phyloP scores from a whole-genome alignment of 2,797 vertebrate species.

The Lepilemur septentrionalis region DNA sequence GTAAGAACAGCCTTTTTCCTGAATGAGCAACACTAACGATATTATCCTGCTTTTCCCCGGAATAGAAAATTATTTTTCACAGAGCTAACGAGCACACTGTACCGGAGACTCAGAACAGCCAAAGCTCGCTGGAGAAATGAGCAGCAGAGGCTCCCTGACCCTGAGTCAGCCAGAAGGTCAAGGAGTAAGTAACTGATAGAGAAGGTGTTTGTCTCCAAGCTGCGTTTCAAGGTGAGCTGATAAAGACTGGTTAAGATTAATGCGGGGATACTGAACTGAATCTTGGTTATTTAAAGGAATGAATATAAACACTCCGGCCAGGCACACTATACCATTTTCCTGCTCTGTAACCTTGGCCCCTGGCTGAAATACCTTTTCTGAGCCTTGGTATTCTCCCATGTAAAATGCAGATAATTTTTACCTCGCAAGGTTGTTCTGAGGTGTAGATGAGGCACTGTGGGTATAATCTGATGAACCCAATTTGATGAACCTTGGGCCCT shows the following conservation, averaged over 20 bases:
- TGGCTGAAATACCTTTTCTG: not conserved
- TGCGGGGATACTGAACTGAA: not conserved
- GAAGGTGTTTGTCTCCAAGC: not conserved
- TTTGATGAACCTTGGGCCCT: not conserved
- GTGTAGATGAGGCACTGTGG: not conserved
- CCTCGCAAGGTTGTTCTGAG: not conserved
- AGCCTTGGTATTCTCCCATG: not conserved
- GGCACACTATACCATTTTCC: not conserved
- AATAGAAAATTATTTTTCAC: not conserved
- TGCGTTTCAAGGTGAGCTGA: not conserved
- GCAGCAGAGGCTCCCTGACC: too few species aligned
- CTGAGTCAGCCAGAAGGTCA: not conserved
- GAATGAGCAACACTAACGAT: not conserved
- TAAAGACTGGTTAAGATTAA: not conserved
- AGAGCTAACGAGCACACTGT: not conserved
- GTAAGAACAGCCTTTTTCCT: not conserved
- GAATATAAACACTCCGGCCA: not conserved
- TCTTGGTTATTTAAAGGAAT: not conserved
- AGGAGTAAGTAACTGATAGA: not conserved
- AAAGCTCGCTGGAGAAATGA: not conserved
- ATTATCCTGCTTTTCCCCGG: not conserved
- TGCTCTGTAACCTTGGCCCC: not conserved
- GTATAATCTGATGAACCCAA: not conserved
- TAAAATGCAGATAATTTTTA: conserved; percentile 1
- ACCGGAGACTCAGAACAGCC: not conserved